A percentile compares a stretch with the other conserved stretches of the same genome.
phyloP scores from a whole-genome alignment of 2,797 vertebrate species.

The Muraenolepis orangiensis region DNA sequence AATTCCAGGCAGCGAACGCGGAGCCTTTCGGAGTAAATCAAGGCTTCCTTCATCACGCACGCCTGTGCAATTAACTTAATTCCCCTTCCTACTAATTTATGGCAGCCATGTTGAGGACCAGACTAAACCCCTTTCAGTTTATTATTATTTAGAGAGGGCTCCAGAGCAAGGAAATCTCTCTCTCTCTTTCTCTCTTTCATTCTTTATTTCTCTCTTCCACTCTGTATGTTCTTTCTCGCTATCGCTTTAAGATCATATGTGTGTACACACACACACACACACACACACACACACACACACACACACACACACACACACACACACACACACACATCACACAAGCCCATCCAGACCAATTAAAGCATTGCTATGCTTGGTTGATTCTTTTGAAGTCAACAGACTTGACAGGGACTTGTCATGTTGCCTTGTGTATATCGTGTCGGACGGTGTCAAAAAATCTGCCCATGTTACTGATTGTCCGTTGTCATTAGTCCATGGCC shows the following conservation, averaged over 20 bases:
- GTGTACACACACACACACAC: not conserved
- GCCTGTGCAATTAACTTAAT: conserved; percentile 63
- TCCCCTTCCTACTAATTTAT: conserved; percentile 61
- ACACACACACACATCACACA: not conserved
- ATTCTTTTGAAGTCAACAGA: not conserved
- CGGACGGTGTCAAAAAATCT: not conserved
- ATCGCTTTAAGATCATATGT: not conserved
- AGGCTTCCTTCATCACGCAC: conserved; percentile 64
- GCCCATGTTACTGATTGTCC: not conserved
- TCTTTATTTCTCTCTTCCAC: not conserved
- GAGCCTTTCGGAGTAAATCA: conserved; percentile 67
- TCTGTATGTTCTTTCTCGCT: not conserved
- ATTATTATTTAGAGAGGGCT: conserved; percentile 49
- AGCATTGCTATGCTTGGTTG: not conserved
- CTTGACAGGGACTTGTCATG: not conserved
- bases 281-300: not conserved
- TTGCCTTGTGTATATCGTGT: not conserved
- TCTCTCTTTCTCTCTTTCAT: conserved; percentile 5
- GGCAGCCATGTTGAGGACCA: conserved; percentile 53
- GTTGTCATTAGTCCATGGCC: not conserved
- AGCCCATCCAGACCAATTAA: not conserved
- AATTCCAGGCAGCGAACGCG: conserved; percentile 57
- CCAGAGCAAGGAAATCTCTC: conserved; percentile 27
- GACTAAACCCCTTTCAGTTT: conserved; percentile 41
- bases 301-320: not conserved